phyloP scores from a whole-genome alignment of 2,113 vertebrate species.

The Crocuta crocuta region DNA sequence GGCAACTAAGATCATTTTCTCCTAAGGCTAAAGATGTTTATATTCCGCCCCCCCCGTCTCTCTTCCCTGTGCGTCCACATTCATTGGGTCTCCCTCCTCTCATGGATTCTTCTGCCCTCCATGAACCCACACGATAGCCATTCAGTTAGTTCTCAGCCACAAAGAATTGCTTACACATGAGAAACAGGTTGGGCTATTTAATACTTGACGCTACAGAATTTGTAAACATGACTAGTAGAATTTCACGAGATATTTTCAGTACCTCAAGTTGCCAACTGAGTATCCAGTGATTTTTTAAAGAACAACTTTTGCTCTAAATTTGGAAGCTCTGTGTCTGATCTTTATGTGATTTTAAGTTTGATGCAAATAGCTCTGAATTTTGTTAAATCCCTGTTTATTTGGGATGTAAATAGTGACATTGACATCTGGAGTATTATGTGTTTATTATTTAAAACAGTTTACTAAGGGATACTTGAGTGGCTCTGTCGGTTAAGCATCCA shows the following conservation, averaged over 20 bases:
- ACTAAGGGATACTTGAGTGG: background rate
- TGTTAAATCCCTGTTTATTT: background rate
- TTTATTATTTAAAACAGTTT: conserved; percentile 42
- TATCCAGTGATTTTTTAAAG: background rate
- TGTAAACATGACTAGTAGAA: background rate
- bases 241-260: background rate
- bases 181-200: background rate
- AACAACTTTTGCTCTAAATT: conserved; percentile 35
- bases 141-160: background rate
- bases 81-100: background rate
- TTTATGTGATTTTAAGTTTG: background rate
- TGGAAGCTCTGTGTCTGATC: background rate
- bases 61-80: background rate
- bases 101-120: background rate
- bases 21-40: background rate
- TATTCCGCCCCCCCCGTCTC: background rate
- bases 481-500: too few relatives aligned
- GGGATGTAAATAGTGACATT: background rate
- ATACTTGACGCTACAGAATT: background rate
- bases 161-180: background rate
- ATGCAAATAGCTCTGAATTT: conserved; percentile 10
- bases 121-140: background rate
- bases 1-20: background rate
- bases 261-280: background rate
- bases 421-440: background rate